Conservation (phyloP, 2,113 vertebrate genomes). For the Romanogobio albipinnatus region DNA sequence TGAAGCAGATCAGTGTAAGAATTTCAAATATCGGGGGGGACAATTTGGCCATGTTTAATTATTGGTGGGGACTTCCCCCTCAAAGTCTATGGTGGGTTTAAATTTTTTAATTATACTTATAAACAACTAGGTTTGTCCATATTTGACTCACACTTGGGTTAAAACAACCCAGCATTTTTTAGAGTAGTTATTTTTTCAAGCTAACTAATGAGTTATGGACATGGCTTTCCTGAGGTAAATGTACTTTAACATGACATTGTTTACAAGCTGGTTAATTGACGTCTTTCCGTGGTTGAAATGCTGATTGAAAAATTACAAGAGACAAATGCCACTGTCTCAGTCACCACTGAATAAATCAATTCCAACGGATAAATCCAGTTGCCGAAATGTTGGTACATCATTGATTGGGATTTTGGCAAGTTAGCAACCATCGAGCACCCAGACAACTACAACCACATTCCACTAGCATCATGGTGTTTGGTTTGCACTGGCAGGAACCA, state of each 20-base stretch:
- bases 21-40: no score
- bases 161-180: background rate
- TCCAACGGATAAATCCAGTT: background rate
- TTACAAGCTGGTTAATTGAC: background rate
- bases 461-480: no score
- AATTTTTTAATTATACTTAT: no score
- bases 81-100: no score
- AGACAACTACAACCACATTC: background rate
- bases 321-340: background rate
- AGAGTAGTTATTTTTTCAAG: background rate
- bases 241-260: background rate
- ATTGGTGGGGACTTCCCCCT: no score
- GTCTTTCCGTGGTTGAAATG: background rate
- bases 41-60: no score
- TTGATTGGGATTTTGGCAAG: background rate
- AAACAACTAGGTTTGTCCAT: no score
- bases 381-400: background rate
- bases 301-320: background rate
- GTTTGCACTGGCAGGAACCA: no score
- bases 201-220: background rate
- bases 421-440: background rate
- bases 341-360: background rate
- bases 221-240: background rate
- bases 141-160: no score
- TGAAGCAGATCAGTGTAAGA: no score